These are phyloP conservation scores for Acanthosepion esculentum DNA, from an alignment of 2,888 invertebrate genomes.

Conservation along the genomic window DNA sequence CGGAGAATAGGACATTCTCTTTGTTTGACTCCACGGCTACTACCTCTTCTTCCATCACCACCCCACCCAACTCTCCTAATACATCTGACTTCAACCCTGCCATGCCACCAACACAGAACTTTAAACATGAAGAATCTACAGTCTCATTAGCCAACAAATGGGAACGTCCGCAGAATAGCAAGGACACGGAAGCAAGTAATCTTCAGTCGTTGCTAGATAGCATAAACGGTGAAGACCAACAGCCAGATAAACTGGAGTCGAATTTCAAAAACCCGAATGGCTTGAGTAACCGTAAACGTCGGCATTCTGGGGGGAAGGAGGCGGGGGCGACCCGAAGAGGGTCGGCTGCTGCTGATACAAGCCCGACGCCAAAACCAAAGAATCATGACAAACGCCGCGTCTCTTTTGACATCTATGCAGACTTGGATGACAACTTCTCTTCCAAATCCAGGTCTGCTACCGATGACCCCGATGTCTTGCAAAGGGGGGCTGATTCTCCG, in stretches of 20 bases:
- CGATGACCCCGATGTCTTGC: not conserved
- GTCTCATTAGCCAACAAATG: not conserved
- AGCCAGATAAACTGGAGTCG: not conserved
- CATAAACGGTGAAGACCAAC: not conserved
- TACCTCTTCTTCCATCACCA: not conserved
- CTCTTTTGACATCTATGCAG: conserved; percentile 39
- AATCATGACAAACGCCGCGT: not conserved
- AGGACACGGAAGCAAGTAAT: not conserved
- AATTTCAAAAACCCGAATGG: not conserved
- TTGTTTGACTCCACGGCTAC: not conserved
- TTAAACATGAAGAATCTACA: not conserved
- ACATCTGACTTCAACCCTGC: not conserved
- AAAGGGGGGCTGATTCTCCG: not conserved
- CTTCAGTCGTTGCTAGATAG: not conserved
- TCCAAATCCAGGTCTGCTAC: not conserved
- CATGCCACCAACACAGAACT: not conserved
- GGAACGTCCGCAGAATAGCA: not conserved
- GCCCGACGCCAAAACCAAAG: not conserved
- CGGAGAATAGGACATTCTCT: not conserved
- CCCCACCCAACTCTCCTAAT: not conserved
- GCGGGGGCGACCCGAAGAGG: not conserved
- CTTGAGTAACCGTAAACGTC: not conserved
- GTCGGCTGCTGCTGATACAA: not conserved
- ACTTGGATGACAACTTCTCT: not conserved
- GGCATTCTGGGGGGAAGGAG: not conserved